Conservation (phyloP, 2,888 invertebrate species). For the Sicus ferrugineus region DNA sequence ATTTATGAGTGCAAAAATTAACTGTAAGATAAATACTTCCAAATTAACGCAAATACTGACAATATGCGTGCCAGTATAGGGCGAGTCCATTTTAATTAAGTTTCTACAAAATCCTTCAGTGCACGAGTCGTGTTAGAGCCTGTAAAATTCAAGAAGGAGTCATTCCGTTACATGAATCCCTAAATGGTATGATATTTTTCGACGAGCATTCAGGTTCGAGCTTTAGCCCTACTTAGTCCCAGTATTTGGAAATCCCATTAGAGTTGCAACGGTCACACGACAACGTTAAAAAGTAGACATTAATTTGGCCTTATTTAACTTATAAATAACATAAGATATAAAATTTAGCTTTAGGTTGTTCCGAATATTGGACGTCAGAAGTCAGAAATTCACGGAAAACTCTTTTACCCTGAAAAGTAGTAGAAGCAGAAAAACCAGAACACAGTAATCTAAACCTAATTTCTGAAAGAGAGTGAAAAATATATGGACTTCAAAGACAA, state of each 20-base stretch:
- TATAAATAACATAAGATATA: conserved; percentile 47
- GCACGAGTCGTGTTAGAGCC: background rate
- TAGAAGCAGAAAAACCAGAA: conserved; percentile 14
- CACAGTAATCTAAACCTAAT: conserved; percentile 22
- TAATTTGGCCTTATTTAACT: conserved; percentile 61
- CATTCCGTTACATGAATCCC: conserved; percentile 51
- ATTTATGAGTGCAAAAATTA: conserved; percentile 32
- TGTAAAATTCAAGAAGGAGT: conserved; percentile 46
- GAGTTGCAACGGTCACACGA: conserved; percentile 6
- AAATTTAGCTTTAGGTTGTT: conserved; percentile 33
- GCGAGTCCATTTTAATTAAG: no score
- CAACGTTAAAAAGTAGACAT: conserved; percentile 44
- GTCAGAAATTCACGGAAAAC: conserved; percentile 28
- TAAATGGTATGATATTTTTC: background rate
- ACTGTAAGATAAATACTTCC: background rate
- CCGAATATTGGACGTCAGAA: conserved; percentile 35
- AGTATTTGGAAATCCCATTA: conserved; percentile 6
- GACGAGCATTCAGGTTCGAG: conserved; percentile 2
- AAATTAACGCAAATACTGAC: no score
- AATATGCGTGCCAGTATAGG: no score
- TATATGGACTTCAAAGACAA: conserved; percentile 29
- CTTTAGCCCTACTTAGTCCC: conserved; percentile 50
- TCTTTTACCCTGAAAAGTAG: conserved; percentile 41
- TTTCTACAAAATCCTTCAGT: no score
- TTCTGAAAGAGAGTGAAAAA: conserved; percentile 34